phyloP scores from a whole-genome alignment of 2,113 vertebrate genomes.

The Pseudorectes ferrugineus region DNA sequence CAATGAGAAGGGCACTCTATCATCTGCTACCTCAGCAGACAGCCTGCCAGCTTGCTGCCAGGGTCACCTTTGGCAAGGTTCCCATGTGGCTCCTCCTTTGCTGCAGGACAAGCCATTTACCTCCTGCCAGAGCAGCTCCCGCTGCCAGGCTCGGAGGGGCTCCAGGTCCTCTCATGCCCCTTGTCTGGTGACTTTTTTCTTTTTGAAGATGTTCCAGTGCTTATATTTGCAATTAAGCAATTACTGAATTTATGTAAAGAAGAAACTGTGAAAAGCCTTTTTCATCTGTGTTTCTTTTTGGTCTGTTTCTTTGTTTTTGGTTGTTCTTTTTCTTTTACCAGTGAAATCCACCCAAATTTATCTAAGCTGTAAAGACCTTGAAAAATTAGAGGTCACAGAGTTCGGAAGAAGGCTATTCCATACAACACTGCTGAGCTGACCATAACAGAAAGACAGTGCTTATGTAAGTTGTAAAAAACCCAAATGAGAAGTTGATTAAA shows the following conservation, averaged over 20 bases:
- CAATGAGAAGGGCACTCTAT: not conserved
- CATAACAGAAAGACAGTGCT: not conserved
- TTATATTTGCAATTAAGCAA: not conserved
- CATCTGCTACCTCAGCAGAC: not conserved
- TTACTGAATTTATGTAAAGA: not conserved
- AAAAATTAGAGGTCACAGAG: not conserved
- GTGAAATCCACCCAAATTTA: not conserved
- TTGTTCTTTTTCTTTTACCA: not conserved
- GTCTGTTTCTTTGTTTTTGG: not conserved
- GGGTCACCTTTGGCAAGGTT: not conserved
- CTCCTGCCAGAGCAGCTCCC: not conserved
- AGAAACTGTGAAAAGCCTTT: not conserved
- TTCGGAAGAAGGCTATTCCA: not conserved
- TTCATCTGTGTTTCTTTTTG: not conserved
- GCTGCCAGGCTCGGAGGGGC: not conserved
- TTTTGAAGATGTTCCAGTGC: not conserved
- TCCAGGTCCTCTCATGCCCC: not conserved
- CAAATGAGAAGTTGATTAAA: slow-evolving; percentile 9
- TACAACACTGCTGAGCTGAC: not conserved
- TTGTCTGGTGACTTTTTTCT: not conserved
- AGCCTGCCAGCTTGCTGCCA: not conserved
- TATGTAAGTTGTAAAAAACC: not conserved
- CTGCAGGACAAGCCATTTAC: not conserved
- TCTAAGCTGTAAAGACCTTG: not conserved
- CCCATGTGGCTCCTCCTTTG: not conserved